phyloP scores from a whole-genome alignment of 2,888 invertebrate genomes.

The Hypomecis atomaria region DNA sequence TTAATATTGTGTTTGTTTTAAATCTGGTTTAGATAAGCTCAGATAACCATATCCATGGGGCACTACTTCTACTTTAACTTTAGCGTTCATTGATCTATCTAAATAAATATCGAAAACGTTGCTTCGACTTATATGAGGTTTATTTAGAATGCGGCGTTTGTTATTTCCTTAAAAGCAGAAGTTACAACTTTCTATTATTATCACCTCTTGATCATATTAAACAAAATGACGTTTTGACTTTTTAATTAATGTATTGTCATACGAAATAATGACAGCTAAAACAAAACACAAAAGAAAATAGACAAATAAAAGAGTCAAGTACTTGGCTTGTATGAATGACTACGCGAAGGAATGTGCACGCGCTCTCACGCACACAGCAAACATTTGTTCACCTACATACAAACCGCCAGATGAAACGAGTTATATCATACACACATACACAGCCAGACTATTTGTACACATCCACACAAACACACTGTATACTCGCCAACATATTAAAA shows the following conservation, averaged over 20 bases:
- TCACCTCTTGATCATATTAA: slow-evolving; percentile 5
- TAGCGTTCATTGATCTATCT: background rate
- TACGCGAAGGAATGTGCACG: slow-evolving; percentile 79
- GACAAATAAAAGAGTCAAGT: slow-evolving; percentile 59
- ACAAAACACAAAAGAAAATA: slow-evolving; percentile 52
- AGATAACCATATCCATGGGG: too few relatives aligned
- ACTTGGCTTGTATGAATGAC: slow-evolving; percentile 74
- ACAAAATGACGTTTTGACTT: slow-evolving; percentile 20
- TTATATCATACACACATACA: slow-evolving; percentile 61
- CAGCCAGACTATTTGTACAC: slow-evolving; percentile 47
- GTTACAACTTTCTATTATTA: background rate
- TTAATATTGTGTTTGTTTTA: too few relatives aligned
- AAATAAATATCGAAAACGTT: background rate
- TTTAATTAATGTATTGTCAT: slow-evolving; percentile 26
- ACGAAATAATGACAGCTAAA: slow-evolving; percentile 44
- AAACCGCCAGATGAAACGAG: slow-evolving; percentile 62
- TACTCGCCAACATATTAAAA: slow-evolving; percentile 56
- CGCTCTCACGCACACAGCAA: slow-evolving; percentile 53
- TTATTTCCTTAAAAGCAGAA: background rate
- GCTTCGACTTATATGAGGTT: background rate
- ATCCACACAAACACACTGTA: slow-evolving; percentile 57
- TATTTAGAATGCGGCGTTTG: background rate
- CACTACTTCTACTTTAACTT: too few relatives aligned
- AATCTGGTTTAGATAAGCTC: too few relatives aligned
- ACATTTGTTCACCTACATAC: slow-evolving; percentile 56